Conservation (phyloP, 2,888 invertebrate genomes). For the Thecocarcelia acutangulata region DNA sequence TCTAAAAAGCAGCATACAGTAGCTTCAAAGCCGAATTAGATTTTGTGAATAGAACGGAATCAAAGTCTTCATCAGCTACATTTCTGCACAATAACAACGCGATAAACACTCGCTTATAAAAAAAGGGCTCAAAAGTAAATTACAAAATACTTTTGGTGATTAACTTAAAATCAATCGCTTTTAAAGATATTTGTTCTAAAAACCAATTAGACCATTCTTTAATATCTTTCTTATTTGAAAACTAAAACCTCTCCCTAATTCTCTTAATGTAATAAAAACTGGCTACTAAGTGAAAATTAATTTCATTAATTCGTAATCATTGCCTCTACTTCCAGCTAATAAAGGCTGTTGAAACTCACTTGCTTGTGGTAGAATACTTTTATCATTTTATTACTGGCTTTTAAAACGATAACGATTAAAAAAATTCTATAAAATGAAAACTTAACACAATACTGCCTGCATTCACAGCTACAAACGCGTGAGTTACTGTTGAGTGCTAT, state of each 20-base stretch:
- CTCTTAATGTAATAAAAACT: neutral
- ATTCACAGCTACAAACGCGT: neutral
- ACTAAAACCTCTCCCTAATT: neutral
- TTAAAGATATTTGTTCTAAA: too few species aligned
- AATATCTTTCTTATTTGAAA: neutral
- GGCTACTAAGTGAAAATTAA: conserved; percentile 32
- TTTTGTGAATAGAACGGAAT: too few species aligned
- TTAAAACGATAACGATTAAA: conserved; percentile 40
- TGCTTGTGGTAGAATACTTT: conserved; percentile 12
- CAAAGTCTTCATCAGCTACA: too few species aligned
- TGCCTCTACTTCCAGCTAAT: neutral
- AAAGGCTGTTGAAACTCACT: conserved; percentile 4
- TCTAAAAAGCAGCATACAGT: too few species aligned
- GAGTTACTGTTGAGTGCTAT: neutral
- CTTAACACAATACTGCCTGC: neutral
- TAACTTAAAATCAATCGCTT: too few species aligned
- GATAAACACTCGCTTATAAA: too few species aligned
- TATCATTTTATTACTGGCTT: conserved; percentile 34
- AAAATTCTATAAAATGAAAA: conserved; percentile 14
- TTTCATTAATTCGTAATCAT: conserved; percentile 18
- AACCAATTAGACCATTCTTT: neutral
- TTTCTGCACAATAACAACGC: too few species aligned
- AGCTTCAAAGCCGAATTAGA: too few species aligned
- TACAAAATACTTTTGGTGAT: too few species aligned
- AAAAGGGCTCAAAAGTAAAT: too few species aligned